phyloP scores from a whole-genome alignment of 2,113 vertebrate genomes.

The Barnardius zonarius region DNA sequence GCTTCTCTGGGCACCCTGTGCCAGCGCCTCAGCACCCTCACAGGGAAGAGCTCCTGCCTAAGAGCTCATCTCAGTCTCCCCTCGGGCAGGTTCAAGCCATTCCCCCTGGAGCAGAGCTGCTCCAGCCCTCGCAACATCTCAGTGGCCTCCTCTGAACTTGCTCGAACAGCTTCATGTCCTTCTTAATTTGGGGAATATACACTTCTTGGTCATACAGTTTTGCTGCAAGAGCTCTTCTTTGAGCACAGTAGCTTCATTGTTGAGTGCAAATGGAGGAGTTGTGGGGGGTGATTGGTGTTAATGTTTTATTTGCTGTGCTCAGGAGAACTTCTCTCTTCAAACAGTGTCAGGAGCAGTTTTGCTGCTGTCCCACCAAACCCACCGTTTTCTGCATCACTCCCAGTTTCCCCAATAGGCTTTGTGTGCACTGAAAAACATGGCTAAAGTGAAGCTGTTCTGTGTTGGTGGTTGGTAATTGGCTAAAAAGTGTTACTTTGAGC shows the following conservation, averaged over 20 bases:
- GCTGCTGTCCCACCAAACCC: neutral
- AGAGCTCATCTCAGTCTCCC: neutral
- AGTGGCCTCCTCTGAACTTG: neutral
- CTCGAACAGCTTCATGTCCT: neutral
- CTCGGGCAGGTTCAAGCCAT: neutral
- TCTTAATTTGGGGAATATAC: fast-evolving
- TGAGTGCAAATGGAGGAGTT: neutral
- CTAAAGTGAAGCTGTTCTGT: neutral
- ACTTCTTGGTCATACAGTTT: neutral
- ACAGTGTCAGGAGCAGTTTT: neutral
- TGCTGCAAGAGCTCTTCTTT: neutral
- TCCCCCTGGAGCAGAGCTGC: neutral
- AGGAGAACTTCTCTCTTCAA: neutral
- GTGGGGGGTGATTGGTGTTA: neutral
- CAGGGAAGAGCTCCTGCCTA: neutral
- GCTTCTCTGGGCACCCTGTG: too few species aligned
- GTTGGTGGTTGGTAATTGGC: neutral
- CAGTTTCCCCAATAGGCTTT: neutral
- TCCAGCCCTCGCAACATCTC: neutral
- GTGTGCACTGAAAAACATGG: fast-evolving
- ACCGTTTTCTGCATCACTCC: fast-evolving
- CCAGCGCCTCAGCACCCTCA: too few species aligned
- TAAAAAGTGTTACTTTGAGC: neutral
- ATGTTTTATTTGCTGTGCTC: neutral
- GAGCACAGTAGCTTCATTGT: neutral